A percentile compares a stretch with the other conserved stretches of the same genome.
These are phyloP conservation scores for Lottia gigantea DNA, from an alignment of 2,888 invertebrate genomes.

Conservation along the genomic window DNA sequence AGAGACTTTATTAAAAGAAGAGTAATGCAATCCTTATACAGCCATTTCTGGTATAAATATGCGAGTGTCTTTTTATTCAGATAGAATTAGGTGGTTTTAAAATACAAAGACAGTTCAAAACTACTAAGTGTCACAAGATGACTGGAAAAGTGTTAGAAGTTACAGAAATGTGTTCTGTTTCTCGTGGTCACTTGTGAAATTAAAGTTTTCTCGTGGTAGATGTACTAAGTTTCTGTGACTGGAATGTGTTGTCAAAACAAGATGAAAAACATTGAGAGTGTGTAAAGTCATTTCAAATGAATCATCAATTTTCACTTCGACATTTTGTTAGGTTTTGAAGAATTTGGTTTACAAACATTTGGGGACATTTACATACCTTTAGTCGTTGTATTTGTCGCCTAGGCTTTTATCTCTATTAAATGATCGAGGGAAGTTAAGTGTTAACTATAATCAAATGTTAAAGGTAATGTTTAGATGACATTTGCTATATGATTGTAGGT, in stretches of 20 bases:
- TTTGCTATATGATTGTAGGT: conserved; percentile 3
- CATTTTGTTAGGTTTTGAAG: conserved; percentile 2
- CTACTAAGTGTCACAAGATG: too few species aligned
- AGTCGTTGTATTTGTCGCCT: background rate
- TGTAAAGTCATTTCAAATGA: conserved; percentile 4
- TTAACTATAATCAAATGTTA: background rate
- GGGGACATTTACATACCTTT: background rate
- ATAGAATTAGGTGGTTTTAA: too few species aligned
- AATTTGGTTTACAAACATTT: conserved; percentile 3
- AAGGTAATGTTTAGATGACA: conserved; percentile 9
- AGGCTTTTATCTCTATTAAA: background rate
- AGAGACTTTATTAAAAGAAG: too few species aligned
- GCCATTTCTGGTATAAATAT: too few species aligned
- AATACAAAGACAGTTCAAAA: too few species aligned
- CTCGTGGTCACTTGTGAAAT: too few species aligned
- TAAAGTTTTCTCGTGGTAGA: too few species aligned
- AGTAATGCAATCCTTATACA: too few species aligned
- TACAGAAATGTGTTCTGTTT: too few species aligned
- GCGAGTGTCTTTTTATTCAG: too few species aligned
- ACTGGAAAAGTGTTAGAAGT: too few species aligned
- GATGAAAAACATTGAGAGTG: conserved; percentile 11
- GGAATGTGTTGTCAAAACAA: background rate
- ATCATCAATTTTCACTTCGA: conserved; percentile 5
- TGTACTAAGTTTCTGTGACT: background rate
- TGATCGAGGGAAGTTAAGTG: background rate